These are phyloP conservation scores for Clarias fuscus DNA, from an alignment of 2,797 vertebrate species.

Conservation along the genomic window DNA sequence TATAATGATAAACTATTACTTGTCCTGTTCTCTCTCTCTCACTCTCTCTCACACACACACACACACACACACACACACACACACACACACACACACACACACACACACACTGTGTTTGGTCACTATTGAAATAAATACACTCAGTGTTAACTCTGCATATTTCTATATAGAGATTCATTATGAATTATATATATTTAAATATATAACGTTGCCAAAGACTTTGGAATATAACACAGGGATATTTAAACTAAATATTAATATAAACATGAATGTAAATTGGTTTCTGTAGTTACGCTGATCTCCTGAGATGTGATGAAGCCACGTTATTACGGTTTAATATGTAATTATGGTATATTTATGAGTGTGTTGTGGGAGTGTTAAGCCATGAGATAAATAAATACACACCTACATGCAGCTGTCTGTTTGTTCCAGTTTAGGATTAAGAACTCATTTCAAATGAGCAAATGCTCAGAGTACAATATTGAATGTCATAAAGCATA, in stretches of 20 bases:
- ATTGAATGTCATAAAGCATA: not conserved
- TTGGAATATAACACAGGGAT: not conserved
- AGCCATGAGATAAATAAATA: not conserved
- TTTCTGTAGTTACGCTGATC: not conserved
- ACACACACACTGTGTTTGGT: not conserved
- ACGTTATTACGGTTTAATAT: not conserved
- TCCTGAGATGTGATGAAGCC: not conserved
- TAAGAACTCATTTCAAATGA: not conserved
- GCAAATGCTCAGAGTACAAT: not conserved
- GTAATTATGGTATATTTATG: conserved; percentile 11
- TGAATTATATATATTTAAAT: not conserved
- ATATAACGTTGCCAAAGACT: not conserved
- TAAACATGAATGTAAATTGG: not conserved
- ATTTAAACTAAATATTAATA: not conserved
- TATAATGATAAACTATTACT: not conserved
- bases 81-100: not conserved
- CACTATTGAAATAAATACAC: not conserved
- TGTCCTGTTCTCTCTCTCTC: not conserved
- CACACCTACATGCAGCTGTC: conserved; percentile 18
- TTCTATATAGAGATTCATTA: not conserved
- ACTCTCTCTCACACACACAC: not conserved
- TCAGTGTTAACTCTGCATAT: not conserved
- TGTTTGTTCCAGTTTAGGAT: not conserved
- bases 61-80: not conserved
- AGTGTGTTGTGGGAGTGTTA: conserved; percentile 6